Base-by-base conservation (phyloP, 2,888 invertebrate species). In the Deilephila porcellus region DNA sequence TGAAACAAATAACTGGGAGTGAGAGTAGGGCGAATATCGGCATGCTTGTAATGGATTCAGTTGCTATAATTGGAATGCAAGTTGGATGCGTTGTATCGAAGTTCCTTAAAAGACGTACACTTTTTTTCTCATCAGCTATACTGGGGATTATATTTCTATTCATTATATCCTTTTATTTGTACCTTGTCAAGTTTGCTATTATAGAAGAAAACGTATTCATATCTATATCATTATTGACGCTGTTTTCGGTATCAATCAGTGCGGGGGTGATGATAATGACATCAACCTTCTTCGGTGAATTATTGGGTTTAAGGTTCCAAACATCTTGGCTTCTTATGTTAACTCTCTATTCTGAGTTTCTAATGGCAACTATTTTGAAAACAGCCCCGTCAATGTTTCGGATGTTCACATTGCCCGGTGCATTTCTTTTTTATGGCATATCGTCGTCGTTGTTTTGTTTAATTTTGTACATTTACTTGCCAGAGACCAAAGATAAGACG, bases 191-290 rank as follows among this genome's bases (percentile, higher is more conserved):
- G 74, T 74, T 83, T 14, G 74, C 70, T 2, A 59, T 86, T 7
- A 72, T 90, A 20, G n/a, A 19, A 5, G 90, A 89, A 77, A 90
- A 85, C 71, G 85, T 85, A 71, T 82, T 82, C 20, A 20, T 90
- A 29, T 86, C 88, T 8, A 81, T 91, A 62, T 73, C 80, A 0
- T 77, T 91, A 7, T 74, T 91, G 37, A 84, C 84, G n/a, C 76
- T 81, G 0, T 91, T 87, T 79, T 90, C 89, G 25, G 78, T 91
- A 19, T 80, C 86, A 5, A 86, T 91, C 59, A 89, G 90, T 74
- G 86, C 87, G 71, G 91, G 91, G 5, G 91, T 91, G 0, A 83
- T 90, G 84, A 90, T 90, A 53, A 85, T 91, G 82, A 84, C 86
- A 0, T 84, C 85, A 2, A 83, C 87, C 0, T 83, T 91, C 34